Evolutionary conservation across 2,113 vertebrate species (phyloP).

Genomic region (Nerophis lumbriciformis): DNA sequence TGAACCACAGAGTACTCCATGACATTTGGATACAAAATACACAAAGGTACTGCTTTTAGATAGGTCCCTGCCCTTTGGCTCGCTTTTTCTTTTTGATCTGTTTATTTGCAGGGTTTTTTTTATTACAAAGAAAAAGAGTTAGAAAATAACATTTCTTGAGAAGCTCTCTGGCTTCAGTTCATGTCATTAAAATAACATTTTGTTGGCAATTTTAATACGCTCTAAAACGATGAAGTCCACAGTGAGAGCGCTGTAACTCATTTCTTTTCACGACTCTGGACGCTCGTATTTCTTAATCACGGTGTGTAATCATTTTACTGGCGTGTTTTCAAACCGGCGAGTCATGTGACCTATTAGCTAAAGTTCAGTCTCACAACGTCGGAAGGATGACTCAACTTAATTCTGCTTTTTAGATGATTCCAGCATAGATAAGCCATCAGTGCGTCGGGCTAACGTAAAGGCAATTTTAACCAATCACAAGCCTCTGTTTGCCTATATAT

Average conservation of each 20-base stretch:
- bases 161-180: constrained; percentile 1
- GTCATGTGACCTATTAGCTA: not conserved
- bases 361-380: not conserved
- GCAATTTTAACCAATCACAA: not conserved
- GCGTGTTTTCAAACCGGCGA: not conserved
- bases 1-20: constrained; percentile 39
- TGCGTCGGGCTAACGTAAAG: too few species aligned
- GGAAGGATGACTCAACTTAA: too few species aligned
- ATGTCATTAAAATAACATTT: constrained; percentile 3
- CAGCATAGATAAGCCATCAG: not conserved
- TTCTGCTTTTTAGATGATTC: too few species aligned
- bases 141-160: too few species aligned
- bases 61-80: constrained; percentile 39
- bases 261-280: not conserved
- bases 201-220: not conserved
- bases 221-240: constrained; percentile 4
- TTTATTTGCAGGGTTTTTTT: constrained; percentile 4
- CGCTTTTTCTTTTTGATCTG: constrained; percentile 14
- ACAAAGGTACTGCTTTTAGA: constrained; percentile 33
- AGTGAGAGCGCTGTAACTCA: constrained; percentile 3
- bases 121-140: too few species aligned
- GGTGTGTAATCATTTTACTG: not conserved
- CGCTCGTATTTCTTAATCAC: constrained; percentile 5
- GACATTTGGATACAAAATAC: constrained; percentile 60
- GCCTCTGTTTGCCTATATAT: not conserved